These are phyloP conservation scores for Okapia johnstoni DNA, from an alignment of 2,113 vertebrate genomes.

Conservation along the genomic window DNA sequence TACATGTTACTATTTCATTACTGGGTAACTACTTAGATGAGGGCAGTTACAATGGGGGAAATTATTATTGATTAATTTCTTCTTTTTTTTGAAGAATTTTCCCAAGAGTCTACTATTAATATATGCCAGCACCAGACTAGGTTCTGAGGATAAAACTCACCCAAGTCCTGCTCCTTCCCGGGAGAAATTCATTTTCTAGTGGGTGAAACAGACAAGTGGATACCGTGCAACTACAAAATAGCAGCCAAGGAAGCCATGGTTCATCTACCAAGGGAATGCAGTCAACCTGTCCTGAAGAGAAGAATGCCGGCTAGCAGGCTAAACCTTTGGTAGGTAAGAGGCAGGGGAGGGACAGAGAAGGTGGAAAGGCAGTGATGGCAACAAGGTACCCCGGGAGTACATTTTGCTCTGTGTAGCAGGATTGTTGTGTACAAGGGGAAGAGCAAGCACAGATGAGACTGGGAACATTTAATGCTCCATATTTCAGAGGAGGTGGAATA, in stretches of 20 bases:
- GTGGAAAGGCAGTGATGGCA: not conserved
- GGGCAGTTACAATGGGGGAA: not conserved
- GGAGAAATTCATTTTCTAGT: not conserved
- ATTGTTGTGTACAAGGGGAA: not conserved
- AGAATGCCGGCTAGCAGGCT: fast-evolving
- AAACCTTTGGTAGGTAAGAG: not conserved
- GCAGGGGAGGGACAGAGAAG: not conserved
- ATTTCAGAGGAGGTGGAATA: not conserved
- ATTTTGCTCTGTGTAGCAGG: not conserved
- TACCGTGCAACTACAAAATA: not conserved
- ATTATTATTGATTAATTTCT: not conserved
- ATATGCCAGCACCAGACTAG: not conserved
- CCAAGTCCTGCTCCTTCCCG: not conserved
- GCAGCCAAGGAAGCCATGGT: not conserved
- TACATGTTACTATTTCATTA: not conserved
- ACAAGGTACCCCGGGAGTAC: not conserved
- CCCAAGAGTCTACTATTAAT: not conserved
- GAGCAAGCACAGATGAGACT: not conserved
- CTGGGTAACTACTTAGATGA: not conserved
- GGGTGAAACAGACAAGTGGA: not conserved
- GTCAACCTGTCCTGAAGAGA: not conserved
- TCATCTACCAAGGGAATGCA: fast-evolving
- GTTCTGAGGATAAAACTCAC: not conserved
- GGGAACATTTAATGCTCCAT: not conserved
- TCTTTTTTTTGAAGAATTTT: not conserved